These are phyloP conservation scores for Tyrannus savana DNA, from an alignment of 2,113 vertebrate genomes.

Conservation along the genomic window DNA sequence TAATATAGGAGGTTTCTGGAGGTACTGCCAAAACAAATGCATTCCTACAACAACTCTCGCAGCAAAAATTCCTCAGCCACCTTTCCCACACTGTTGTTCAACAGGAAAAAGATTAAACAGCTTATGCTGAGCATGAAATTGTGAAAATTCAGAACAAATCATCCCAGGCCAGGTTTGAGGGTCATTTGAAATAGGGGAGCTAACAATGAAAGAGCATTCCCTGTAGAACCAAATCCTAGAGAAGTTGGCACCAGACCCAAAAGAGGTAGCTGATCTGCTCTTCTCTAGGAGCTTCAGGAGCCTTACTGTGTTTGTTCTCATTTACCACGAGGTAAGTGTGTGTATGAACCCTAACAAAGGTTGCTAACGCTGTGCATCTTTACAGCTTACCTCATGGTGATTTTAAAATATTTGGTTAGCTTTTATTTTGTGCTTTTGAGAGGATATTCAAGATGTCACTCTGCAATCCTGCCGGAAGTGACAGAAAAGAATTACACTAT, in stretches of 20 bases:
- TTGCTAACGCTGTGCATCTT: not conserved
- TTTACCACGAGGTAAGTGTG: not conserved
- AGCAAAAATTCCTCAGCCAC: not conserved
- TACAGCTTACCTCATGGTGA: not conserved
- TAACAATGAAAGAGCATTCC: not conserved
- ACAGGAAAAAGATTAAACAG: not conserved
- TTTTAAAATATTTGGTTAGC: not conserved
- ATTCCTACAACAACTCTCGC: not conserved
- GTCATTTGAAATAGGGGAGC: not conserved
- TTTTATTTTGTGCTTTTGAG: not conserved
- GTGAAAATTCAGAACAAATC: not conserved
- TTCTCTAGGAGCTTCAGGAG: not conserved
- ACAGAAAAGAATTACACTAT: not conserved
- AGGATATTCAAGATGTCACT: not conserved
- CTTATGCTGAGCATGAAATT: not conserved
- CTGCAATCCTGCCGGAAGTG: not conserved
- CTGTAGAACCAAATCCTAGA: not conserved
- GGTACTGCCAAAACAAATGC: not conserved
- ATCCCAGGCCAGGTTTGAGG: not conserved
- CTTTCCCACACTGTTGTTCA: conserved; percentile 7
- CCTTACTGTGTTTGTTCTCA: not conserved
- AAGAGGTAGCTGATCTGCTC: not conserved
- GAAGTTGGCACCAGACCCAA: not conserved
- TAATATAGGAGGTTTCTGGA: not conserved
- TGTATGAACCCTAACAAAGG: not conserved